phyloP scores from a whole-genome alignment of 2,888 invertebrate genomes.

The Eupithecia subfuscata region DNA sequence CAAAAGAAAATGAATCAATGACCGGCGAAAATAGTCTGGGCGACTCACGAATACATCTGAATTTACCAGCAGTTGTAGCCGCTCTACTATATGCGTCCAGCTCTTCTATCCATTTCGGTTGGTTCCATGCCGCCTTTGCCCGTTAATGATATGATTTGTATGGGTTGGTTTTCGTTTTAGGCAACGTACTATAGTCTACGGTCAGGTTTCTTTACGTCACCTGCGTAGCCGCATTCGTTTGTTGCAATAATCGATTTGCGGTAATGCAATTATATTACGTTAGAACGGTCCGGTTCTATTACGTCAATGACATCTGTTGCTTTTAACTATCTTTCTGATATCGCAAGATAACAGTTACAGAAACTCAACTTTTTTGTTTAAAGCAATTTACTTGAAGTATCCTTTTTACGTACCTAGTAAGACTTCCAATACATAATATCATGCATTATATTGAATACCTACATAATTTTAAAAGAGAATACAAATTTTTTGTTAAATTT shows the following conservation, averaged over 20 bases:
- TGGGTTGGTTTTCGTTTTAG: not conserved
- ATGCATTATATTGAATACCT: too few relatives aligned
- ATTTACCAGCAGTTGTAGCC: not conserved
- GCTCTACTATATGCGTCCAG: not conserved
- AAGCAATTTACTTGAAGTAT: not conserved
- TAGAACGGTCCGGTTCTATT: constrained; percentile 35
- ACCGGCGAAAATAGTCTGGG: not conserved
- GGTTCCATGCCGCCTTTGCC: not conserved
- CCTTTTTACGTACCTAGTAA: not conserved
- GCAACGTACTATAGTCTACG: constrained; percentile 13
- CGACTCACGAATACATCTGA: not conserved
- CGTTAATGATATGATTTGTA: not conserved
- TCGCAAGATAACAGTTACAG: not conserved
- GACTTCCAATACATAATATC: too few relatives aligned
- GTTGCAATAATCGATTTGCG: constrained; percentile 37
- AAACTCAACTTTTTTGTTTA: not conserved
- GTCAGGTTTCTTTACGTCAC: constrained; percentile 30
- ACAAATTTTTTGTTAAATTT: not conserved
- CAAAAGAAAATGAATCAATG: not conserved
- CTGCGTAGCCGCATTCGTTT: constrained; percentile 25
- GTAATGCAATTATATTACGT: constrained; percentile 39
- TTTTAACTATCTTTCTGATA: constrained; percentile 14
- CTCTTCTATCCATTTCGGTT: not conserved
- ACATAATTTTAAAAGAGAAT: too few relatives aligned
- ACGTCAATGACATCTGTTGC: constrained; percentile 26